Conservation (phyloP, 2,113 vertebrate genomes). For the Ciconia maguari region DNA sequence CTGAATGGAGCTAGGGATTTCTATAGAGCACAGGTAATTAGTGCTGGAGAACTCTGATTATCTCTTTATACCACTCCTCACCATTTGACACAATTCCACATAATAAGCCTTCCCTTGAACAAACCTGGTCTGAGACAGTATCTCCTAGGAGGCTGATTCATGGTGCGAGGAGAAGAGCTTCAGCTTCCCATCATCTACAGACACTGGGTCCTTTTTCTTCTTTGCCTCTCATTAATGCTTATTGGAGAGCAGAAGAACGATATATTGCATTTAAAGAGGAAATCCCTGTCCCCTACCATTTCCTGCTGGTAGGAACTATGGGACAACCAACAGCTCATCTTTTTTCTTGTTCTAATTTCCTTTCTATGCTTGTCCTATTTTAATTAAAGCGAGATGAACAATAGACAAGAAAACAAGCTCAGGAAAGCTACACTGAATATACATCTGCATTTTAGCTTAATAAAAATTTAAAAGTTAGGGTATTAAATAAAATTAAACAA, state of each 20-base stretch:
- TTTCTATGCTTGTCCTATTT: slow-evolving; percentile 4
- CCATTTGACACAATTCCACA: slow-evolving; percentile 37
- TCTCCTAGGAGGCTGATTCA: slow-evolving; percentile 18
- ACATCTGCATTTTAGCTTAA: slow-evolving; percentile 21
- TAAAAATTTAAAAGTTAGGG: slow-evolving; percentile 20
- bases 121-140: neutral
- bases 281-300: neutral
- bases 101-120: slow-evolving; percentile 22
- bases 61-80: slow-evolving; percentile 44
- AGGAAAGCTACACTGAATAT: slow-evolving; percentile 9
- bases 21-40: slow-evolving; percentile 50
- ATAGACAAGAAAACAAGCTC: slow-evolving; percentile 18
- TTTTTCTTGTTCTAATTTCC: neutral
- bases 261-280: neutral
- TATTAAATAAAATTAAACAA: slow-evolving; percentile 57
- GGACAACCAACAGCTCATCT: neutral
- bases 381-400: slow-evolving; percentile 56
- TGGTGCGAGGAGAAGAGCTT: neutral
- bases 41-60: slow-evolving; percentile 40
- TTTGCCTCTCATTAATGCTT: neutral
- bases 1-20: slow-evolving; percentile 43
- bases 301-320: neutral
- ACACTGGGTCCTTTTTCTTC: neutral
- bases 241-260: neutral
- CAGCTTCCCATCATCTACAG: neutral